Conservation (phyloP, 35 echinoderm and acorn worm genomes). For the Anneissia japonica region DNA sequence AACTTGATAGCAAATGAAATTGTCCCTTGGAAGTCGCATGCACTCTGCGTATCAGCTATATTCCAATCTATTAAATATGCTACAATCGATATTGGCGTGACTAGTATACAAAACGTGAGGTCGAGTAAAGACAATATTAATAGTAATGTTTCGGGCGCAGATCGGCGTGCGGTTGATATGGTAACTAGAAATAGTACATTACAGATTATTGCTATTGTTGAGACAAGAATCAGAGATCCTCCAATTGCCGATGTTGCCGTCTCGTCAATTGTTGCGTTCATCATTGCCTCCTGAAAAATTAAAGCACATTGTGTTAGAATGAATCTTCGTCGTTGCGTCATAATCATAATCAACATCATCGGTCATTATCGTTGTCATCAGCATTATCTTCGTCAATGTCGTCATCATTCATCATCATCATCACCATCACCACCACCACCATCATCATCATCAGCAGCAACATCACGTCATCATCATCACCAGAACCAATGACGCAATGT, state of each 20-base stretch:
- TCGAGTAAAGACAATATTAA: conserved; percentile 23
- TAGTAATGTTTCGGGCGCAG: not conserved
- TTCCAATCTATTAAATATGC: conserved; percentile 23
- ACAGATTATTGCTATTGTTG: conserved; percentile 10
- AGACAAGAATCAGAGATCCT: conserved; percentile 18
- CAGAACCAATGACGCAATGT: too few relatives aligned
- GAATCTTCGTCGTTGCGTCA: too few relatives aligned
- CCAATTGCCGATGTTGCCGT: not conserved
- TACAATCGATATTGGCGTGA: not conserved
- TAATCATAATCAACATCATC: too few relatives aligned
- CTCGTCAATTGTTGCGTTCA: not conserved
- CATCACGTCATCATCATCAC: too few relatives aligned
- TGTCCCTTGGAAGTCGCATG: conserved; percentile 40
- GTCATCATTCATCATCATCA: too few relatives aligned
- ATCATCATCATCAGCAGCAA: too few relatives aligned
- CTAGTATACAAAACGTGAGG: not conserved
- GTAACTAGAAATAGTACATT: conserved; percentile 8
- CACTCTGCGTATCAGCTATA: not conserved
- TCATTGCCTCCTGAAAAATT: not conserved
- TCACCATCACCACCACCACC: too few relatives aligned
- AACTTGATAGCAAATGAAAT: conserved; percentile 17
- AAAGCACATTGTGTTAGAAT: too few relatives aligned
- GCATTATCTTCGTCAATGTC: too few relatives aligned
- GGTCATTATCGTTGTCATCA: too few relatives aligned
- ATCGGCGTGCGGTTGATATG: not conserved